Evolutionary conservation across 1,140 invertebrate genomes (phyloP).

Genomic region (Mactra quadrangularis): DNA sequence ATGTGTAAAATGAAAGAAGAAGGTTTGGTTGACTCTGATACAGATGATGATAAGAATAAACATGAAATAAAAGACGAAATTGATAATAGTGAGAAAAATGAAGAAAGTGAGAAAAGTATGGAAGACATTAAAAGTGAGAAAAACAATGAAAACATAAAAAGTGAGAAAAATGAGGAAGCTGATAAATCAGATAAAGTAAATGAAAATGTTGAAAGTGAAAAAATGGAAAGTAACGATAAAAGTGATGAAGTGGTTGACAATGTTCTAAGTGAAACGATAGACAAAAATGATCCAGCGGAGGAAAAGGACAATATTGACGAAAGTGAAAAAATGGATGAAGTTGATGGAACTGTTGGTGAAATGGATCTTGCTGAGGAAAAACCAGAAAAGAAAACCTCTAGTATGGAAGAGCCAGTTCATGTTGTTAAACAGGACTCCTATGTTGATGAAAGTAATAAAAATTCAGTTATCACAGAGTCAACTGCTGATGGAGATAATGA

Average conservation of each 20-base stretch:
- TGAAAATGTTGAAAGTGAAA: constrained; percentile 6
- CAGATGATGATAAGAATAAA: constrained; percentile 1
- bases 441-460: too few species aligned
- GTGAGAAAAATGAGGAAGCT: background rate
- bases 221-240: constrained; percentile 3
- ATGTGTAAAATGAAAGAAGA: constrained; percentile 55
- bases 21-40: constrained; percentile 7
- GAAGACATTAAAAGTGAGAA: constrained; percentile 15
- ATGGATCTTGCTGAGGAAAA: background rate
- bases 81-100: background rate
- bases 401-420: too few species aligned
- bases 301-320: background rate
- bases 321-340: background rate
- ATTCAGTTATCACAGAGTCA: too few species aligned
- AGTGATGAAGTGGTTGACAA: background rate
- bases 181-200: background rate
- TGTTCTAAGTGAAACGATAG: too few species aligned
- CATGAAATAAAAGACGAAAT: constrained; percentile 1
- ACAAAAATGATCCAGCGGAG: background rate
- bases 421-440: too few species aligned
- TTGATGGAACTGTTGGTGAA: background rate
- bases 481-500: too few species aligned
- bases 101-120: background rate
- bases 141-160: background rate
- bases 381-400: too few species aligned